Base-by-base conservation (phyloP, 2,113 vertebrate genomes). In the Gobius niger region DNA sequence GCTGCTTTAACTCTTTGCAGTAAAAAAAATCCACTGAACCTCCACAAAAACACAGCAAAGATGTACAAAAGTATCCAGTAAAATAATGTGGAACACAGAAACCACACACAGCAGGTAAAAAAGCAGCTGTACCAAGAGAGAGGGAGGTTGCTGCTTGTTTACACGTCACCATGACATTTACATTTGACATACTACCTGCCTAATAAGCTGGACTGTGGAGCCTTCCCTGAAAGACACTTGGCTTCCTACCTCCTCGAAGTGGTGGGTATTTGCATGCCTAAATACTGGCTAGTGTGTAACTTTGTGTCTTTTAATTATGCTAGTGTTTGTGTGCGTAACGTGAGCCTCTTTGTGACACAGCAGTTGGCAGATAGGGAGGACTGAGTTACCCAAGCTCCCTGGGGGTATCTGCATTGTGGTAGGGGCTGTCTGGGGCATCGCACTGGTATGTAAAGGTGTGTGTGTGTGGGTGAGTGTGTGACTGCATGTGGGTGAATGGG, bases 311-410 rank as follows among this genome's bases (percentile, higher is more conserved):
- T 66, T 72, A 61, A 63, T 67, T 66, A 72, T 68, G 75, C 69
- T 68, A 71, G 73, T 62, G 75, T 56, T 91, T 81, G 84, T 91
- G 85, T 90, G 84, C 94, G 94, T 95, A 95, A 95, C 90, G 89
- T 86, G 92, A 94, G 90, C 88, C 80, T 52, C 81, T 91, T 92
- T 92, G 93, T 95, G 94, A 94, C 94, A 94, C 92, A 94, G 91
- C 93, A 95, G 92, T 96, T 96, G 95, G 95, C 94, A 95, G 94
- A 94, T 95, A 95, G 83, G 87, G 89, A 81, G 84, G 74, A 86
- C 77, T 59, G 67, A 86, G 77, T 86, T 88, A 87, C 90, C 80
- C 80, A 83, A 81, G 90, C 90, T 83, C 87, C 91, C 92, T 79
- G 73, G 92, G 90, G 93, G 91, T 83, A 73, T 84, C 85, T 89